Conservation (phyloP, 2,113 vertebrate species). For the Onychostruthus taczanowskii region DNA sequence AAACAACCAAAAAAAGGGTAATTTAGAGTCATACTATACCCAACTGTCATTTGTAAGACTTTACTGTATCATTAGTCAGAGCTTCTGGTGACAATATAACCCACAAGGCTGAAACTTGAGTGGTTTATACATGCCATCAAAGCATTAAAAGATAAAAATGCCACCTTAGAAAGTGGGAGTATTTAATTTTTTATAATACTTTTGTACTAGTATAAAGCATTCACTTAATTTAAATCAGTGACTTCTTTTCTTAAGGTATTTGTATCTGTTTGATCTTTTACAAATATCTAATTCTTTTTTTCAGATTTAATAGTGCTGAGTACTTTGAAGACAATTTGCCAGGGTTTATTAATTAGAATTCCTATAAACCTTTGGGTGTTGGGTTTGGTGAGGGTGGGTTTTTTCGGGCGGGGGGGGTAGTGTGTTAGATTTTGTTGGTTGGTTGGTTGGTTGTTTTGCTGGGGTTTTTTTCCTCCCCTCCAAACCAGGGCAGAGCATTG, state of each 20-base stretch:
- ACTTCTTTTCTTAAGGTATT: slow-evolving; percentile 23
- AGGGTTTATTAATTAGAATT: not conserved
- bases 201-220: slow-evolving; percentile 36
- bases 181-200: slow-evolving; percentile 44
- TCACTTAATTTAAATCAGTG: slow-evolving; percentile 32
- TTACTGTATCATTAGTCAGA: slow-evolving; percentile 49
- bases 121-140: slow-evolving; percentile 43
- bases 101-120: slow-evolving; percentile 48
- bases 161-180: slow-evolving; percentile 23
- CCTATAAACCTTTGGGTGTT: not conserved
- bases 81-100: slow-evolving; percentile 51
- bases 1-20: not conserved
- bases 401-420: too few relatives aligned
- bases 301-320: not conserved
- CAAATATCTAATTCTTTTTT: not conserved
- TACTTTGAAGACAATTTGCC: not conserved
- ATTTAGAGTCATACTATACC: slow-evolving; percentile 29
- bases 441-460: not conserved
- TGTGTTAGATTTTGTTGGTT: too few relatives aligned
- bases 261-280: slow-evolving; percentile 19
- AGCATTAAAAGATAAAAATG: slow-evolving; percentile 42
- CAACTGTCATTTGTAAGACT: slow-evolving; percentile 32
- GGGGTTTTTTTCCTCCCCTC: not conserved
- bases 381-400: not conserved
- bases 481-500: not conserved